Conservation (phyloP, 2,888 invertebrate genomes). For the Leucoptera coffeella region DNA sequence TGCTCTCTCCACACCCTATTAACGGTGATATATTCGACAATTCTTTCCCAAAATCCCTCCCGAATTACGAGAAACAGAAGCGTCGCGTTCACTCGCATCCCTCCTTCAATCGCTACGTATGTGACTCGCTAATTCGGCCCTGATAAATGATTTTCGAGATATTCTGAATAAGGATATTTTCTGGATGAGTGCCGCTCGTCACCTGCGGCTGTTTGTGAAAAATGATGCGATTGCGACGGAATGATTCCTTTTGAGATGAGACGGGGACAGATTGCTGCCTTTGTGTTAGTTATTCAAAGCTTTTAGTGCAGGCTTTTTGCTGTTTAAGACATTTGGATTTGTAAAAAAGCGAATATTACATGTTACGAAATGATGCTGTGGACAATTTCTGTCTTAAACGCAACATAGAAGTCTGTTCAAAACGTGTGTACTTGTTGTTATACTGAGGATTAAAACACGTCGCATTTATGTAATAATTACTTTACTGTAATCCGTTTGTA, state of each 20-base stretch:
- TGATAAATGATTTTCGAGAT: slow-evolving; percentile 35
- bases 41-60: slow-evolving; percentile 41
- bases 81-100: slow-evolving; percentile 16
- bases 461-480: too few species aligned
- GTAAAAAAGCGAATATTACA: too few species aligned
- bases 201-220: slow-evolving; percentile 7
- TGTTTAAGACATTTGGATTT: background rate
- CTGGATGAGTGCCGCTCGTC: slow-evolving; percentile 14
- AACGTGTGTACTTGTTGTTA: too few species aligned
- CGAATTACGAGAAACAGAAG: slow-evolving; percentile 21
- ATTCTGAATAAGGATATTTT: slow-evolving; percentile 21
- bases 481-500: too few species aligned
- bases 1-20: slow-evolving; percentile 51
- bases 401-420: too few species aligned
- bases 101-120: slow-evolving; percentile 24
- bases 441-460: too few species aligned
- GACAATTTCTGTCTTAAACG: too few species aligned
- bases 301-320: background rate
- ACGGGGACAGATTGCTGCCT: background rate
- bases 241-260: too few species aligned
- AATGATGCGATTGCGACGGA: slow-evolving; percentile 2
- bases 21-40: slow-evolving; percentile 50
- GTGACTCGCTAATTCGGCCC: slow-evolving; percentile 32
- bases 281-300: too few species aligned
- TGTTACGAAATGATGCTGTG: too few species aligned